Evolutionary conservation across 2,797 vertebrate species (phyloP), one percentile per base, ranked within the genome.

Genomic region (Thaleichthys pacificus): DNA sequence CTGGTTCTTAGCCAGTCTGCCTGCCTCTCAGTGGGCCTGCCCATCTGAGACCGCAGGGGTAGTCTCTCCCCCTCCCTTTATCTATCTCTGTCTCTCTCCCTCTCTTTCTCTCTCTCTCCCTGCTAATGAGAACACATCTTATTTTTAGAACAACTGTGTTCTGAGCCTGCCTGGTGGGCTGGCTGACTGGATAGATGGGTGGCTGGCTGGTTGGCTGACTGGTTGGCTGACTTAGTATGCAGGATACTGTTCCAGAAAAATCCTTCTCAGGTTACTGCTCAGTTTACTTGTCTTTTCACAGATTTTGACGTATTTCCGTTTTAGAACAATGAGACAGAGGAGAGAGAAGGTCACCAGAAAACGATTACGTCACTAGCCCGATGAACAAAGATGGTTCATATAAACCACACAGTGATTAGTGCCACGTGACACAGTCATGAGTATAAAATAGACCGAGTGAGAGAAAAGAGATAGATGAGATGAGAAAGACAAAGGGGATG

Each of bases 41-140:
- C 85, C 71, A 21, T 26, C 7, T 56, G 77, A 90, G 87, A 87
- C 71, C 71, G 77, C 78, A 79, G 32, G 32, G 5, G 32, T 35
- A 35, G 32, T 35, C 32, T 35, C 32, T 8, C 32, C 8, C 32
- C 32, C 32, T 35, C 32, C 8, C 32, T 35, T 35, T 35, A 35
- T 35, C 32, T 35, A 35, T 6, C 32, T 35, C 32, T 35, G 32
- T 35, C 32, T 35, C 32, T 35, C 6, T 8, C 81, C 80, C 89
- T 79, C 80, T 76, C 77, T 77, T 84, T 54, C 75, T 69, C 85
- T 84, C 67, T 73, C 61, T 72, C 71, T 82, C 77, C 67, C 42
- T 58, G 77, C 86, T 90, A 91, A 92, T 92, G 88, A 89, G 86
- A 71, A 77, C 74, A 76, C 58, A 64, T 72, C 83, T 69, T 77